Percentiles rank a stretch among this genome's conserved stretches.
Conservation (phyloP, 1,140 invertebrate species). For the Andrena cerasifolii region DNA sequence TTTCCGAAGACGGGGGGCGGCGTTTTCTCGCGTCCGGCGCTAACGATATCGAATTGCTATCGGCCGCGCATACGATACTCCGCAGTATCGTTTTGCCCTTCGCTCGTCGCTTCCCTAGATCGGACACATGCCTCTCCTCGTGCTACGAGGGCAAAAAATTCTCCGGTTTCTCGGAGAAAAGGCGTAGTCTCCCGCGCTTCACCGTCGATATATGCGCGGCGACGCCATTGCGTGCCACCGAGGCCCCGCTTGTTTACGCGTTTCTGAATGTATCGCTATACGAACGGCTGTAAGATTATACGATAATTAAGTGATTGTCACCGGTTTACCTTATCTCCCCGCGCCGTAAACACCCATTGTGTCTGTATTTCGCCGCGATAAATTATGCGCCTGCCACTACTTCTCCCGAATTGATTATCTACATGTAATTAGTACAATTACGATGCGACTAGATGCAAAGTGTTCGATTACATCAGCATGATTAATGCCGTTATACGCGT, state of each 20-base stretch:
- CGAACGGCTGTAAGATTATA: not conserved
- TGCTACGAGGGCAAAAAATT: not conserved
- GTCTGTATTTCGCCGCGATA: not conserved
- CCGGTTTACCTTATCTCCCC: not conserved
- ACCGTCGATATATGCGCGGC: too few species aligned
- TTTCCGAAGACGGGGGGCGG: conserved; percentile 15
- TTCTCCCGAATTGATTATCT: not conserved
- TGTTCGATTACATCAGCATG: not conserved
- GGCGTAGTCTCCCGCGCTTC: not conserved
- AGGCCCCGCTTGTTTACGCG: not conserved
- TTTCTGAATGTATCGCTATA: not conserved
- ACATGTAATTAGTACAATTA: not conserved
- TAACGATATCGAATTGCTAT: conserved; percentile 23
- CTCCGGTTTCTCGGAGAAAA: not conserved
- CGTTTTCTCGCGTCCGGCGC: not conserved
- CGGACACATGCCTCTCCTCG: too few species aligned
- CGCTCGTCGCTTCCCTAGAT: not conserved
- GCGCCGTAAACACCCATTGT: not conserved
- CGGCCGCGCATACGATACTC: conserved; percentile 42
- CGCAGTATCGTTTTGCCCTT: conserved; percentile 20
- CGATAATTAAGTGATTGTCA: conserved; percentile 10
- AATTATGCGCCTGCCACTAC: not conserved
- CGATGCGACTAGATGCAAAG: not conserved
- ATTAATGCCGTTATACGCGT: not conserved
- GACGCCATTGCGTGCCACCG: not conserved